Evolutionary conservation across 1,140 invertebrate genomes (phyloP).

Genomic region (Drosophila eugracilis): DNA sequence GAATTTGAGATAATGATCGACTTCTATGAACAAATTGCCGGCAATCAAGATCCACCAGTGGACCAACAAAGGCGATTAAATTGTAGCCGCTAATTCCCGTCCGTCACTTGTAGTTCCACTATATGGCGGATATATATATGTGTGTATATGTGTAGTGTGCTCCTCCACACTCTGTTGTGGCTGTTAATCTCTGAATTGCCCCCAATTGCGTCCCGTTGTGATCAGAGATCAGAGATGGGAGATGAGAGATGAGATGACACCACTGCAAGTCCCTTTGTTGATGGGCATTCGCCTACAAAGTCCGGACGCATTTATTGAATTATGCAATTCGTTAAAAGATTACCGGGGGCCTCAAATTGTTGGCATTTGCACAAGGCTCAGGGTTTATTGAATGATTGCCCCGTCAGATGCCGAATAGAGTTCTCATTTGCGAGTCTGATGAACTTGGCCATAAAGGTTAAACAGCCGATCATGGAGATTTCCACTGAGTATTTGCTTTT

Average conservation of each 20-base stretch:
- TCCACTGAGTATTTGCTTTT: background rate
- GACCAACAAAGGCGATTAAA: conserved; percentile 52
- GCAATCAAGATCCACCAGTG: conserved; percentile 55
- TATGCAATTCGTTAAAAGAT: conserved; percentile 80
- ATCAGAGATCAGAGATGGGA: background rate
- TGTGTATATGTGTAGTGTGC: too few relatives aligned
- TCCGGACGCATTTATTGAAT: conserved; percentile 69
- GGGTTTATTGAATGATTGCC: conserved; percentile 75
- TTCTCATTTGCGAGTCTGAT: conserved; percentile 1
- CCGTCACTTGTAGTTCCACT: conserved; percentile 14
- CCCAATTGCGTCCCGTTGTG: conserved; percentile 57
- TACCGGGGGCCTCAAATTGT: conserved; percentile 45
- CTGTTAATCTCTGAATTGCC: conserved; percentile 63
- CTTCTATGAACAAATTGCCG: conserved; percentile 77
- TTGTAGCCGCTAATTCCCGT: conserved; percentile 4
- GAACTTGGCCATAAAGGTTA: conserved; percentile 48
- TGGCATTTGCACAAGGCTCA: conserved; percentile 39
- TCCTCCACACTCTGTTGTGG: too few relatives aligned
- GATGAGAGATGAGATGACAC: conserved; percentile 7
- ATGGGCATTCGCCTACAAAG: background rate
- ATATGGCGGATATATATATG: conserved; percentile 44
- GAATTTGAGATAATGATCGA: conserved; percentile 77
- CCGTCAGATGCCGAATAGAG: background rate
- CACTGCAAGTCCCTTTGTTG: conserved; percentile 26
- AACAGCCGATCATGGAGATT: conserved; percentile 1